Conservation (phyloP, 2,797 vertebrate genomes). For the Scleropages formosus region DNA sequence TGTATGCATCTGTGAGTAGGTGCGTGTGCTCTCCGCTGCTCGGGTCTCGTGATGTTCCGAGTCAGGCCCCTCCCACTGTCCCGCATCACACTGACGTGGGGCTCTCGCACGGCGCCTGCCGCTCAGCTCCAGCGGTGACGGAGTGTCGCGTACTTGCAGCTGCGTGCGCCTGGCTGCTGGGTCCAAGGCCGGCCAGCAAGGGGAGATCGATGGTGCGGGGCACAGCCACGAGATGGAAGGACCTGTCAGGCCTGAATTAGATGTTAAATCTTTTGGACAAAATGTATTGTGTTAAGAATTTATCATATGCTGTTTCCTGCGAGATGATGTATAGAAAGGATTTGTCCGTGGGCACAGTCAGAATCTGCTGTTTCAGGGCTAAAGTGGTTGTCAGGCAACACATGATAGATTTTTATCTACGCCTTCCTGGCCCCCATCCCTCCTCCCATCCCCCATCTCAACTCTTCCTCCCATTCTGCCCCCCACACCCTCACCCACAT, state of each 20-base stretch:
- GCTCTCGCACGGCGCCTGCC: neutral
- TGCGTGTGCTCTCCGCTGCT: neutral
- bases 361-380: conserved; percentile 84
- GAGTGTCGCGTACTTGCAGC: conserved; percentile 13
- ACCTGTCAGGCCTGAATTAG: conserved; percentile 92
- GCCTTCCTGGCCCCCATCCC: conserved; percentile 33
- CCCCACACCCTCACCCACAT: neutral
- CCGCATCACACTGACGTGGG: neutral
- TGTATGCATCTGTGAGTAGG: neutral
- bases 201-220: conserved; percentile 80
- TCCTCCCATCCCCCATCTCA: neutral
- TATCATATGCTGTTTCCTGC: conserved; percentile 88
- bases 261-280: conserved; percentile 97
- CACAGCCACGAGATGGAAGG: conserved; percentile 78
- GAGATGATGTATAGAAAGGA: conserved; percentile 82
- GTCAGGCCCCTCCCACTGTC: neutral
- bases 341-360: conserved; percentile 72
- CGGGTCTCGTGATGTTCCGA: neutral
- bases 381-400: conserved; percentile 73
- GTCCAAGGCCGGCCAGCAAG: conserved; percentile 78
- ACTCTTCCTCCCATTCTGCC: conserved; percentile 19
- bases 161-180: conserved; percentile 58
- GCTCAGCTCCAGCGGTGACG: neutral
- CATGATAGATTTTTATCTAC: conserved; percentile 62
- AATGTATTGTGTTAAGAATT: conserved; percentile 86